Percentiles rank a stretch among this genome's conserved stretches.
These are phyloP conservation scores for Aphaenogaster floridana DNA, from an alignment of 1,140 invertebrate genomes.

Conservation along the genomic window DNA sequence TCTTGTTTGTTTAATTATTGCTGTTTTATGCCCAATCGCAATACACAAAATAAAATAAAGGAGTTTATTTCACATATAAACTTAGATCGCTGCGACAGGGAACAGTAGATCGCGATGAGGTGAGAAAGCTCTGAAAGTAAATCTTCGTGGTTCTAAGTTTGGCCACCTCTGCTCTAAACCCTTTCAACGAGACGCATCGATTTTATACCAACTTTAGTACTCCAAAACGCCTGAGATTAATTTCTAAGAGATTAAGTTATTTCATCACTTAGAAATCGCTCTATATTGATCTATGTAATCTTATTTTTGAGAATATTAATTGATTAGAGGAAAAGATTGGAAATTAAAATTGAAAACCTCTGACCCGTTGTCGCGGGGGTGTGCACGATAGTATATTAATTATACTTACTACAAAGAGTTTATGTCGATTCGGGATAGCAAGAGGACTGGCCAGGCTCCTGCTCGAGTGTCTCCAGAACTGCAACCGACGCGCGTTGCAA, in stretches of 20 bases:
- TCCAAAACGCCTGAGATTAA: neutral
- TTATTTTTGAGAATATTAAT: neutral
- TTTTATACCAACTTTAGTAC: neutral
- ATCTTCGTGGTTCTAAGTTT: too few relatives aligned
- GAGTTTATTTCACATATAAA: too few relatives aligned
- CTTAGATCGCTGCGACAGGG: too few relatives aligned
- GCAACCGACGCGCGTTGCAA: slow-evolving; percentile 76
- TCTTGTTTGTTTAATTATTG: too few relatives aligned
- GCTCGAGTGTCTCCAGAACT: slow-evolving; percentile 62
- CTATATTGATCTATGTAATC: neutral
- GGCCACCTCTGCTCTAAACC: too few relatives aligned
- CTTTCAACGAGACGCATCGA: neutral
- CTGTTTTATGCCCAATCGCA: too few relatives aligned
- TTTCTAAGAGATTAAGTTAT: neutral
- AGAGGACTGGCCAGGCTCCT: slow-evolving; percentile 14
- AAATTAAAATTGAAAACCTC: neutral
- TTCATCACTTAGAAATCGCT: neutral
- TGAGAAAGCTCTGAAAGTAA: too few relatives aligned
- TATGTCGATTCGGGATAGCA: neutral
- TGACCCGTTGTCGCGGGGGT: neutral
- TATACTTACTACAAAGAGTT: slow-evolving; percentile 36
- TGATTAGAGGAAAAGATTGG: neutral
- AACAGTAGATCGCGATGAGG: too few relatives aligned
- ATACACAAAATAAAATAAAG: too few relatives aligned
- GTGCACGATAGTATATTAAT: neutral